Conservation (phyloP, 2,797 vertebrate species). For the Alectoris magna region DNA sequence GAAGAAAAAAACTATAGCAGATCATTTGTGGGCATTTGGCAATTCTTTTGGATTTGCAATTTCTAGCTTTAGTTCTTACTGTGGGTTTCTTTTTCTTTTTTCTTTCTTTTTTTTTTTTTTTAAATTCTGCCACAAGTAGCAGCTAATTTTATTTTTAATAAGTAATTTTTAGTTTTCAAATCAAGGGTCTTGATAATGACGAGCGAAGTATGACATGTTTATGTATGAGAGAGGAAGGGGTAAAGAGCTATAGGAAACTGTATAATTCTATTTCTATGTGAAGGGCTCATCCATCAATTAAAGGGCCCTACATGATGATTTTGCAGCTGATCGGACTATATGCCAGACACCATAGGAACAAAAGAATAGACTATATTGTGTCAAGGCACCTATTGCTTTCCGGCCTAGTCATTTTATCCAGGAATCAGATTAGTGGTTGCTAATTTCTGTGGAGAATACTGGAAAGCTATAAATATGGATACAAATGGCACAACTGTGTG, state of each 20-base stretch:
- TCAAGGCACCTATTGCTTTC: background rate
- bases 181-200: background rate
- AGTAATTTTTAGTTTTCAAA: background rate
- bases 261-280: background rate
- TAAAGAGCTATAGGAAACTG: background rate
- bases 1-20: background rate
- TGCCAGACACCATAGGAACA: background rate
- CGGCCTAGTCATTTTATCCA: background rate
- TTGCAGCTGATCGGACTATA: background rate
- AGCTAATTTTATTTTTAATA: background rate
- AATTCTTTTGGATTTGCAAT: background rate
- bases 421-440: background rate
- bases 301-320: background rate
- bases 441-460: background rate
- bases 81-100: background rate
- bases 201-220: background rate
- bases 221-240: background rate
- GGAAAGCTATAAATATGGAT: background rate
- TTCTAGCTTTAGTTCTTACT: background rate
- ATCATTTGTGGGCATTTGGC: background rate
- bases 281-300: background rate
- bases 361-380: background rate
- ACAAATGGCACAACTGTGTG: background rate
- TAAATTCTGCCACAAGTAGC: background rate
- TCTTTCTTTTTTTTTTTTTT: no score